Conservation (phyloP, 2,888 invertebrate genomes). For the Dasysyrphus albostriatus region DNA sequence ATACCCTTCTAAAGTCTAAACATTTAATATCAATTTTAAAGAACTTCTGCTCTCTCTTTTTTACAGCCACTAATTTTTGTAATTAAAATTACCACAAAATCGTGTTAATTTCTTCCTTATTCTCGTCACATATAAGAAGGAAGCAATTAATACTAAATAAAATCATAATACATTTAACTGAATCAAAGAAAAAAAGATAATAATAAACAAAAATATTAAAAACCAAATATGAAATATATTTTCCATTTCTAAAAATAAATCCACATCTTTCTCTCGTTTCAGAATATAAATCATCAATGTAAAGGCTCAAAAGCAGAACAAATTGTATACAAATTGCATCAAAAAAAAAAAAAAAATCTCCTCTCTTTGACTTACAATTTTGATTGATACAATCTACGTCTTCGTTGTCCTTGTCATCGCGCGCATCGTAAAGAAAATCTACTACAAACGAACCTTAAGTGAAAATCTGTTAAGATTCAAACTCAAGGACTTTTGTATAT, state of each 20-base stretch:
- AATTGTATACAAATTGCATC: conserved; percentile 64
- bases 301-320: conserved; percentile 62
- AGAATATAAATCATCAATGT: conserved; percentile 66
- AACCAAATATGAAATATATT: conserved; percentile 23
- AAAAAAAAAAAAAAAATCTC: conserved; percentile 23
- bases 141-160: too few relatives aligned
- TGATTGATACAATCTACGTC: conserved; percentile 61
- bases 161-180: too few relatives aligned
- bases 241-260: conserved; percentile 33
- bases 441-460: conserved; percentile 26
- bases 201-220: conserved; percentile 21
- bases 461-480: conserved; percentile 59
- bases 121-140: too few relatives aligned
- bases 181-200: conserved; percentile 22
- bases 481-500: conserved; percentile 15
- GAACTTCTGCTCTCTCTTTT: too few relatives aligned
- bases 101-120: too few relatives aligned
- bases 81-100: too few relatives aligned
- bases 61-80: too few relatives aligned
- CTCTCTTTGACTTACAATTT: not conserved
- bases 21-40: too few relatives aligned
- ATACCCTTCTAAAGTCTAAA: too few relatives aligned
- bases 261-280: conserved; percentile 54
- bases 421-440: not conserved
- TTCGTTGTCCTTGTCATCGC: not conserved